Evolutionary conservation across 2,888 invertebrate genomes (phyloP), one percentile per base, ranked within the genome.

Genomic region (Drosophila anomelani): DNA sequence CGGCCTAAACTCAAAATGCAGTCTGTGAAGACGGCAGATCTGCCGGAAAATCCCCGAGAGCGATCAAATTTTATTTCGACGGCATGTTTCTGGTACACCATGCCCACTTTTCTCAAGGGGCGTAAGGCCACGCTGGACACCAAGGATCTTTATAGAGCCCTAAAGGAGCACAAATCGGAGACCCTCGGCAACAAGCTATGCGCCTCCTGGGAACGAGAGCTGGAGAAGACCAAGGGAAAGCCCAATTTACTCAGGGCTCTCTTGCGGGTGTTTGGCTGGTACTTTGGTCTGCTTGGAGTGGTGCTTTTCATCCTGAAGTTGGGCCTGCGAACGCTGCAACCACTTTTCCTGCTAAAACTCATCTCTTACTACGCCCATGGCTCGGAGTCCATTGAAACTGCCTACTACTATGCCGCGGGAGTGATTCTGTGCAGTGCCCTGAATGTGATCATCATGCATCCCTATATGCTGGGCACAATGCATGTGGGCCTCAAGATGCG

Each of bases 381-480:
- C 4, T 56, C 75, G 43, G 77, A 86, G 4, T 74, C 88, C 13
- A 80, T 84, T 4, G 79, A 86, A 38, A 94, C 95, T 15, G 97
- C 97, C 0, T 97, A 96, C 90, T 91, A 95, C 58, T 97, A 96
- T 91, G 96, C 97, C 0, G 94, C 93, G 0, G 95, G 95, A 0
- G 95, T 97, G 44, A 94, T 96, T 3, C 78, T 95, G 3, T 96
- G 96, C 84, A 96, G 96, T 0, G 95, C 95, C 0, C 88, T 96
- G 26, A 96, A 96, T 85, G 95, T 97, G 34, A 93, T 97, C 77
- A 93, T 96, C 23, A 95, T 96, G 76, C 99, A 99, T 93, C 97
- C 97, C 0, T 97, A 96, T 91, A 97, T 98, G 95, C 95, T 98
- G 94, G 95, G 95, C 23, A 91, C 94, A 0, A 92, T 94, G 89